Conservation (phyloP, 2,113 vertebrate genomes). For the Xiphophorus hellerii region DNA sequence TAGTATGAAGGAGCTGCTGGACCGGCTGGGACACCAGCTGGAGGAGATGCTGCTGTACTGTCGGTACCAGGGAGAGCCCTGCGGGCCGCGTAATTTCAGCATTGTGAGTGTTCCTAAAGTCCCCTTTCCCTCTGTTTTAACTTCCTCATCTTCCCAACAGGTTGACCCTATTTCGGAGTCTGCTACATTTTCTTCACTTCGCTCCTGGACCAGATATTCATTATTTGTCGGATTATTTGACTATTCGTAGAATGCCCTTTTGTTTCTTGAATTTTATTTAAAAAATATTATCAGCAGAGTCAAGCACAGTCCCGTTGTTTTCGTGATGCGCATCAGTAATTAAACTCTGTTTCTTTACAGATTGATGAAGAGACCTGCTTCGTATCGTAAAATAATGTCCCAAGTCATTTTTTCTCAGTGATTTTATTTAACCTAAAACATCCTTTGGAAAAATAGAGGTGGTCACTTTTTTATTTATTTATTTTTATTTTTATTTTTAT, state of each 20-base stretch:
- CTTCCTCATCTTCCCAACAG: constrained; percentile 27
- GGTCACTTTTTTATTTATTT: no score
- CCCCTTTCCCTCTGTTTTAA: background rate
- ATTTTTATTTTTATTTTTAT: no score
- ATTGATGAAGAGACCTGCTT: background rate
- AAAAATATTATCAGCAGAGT: constrained; percentile 2
- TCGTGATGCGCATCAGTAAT: constrained; percentile 9
- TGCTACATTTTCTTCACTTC: background rate
- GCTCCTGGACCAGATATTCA: background rate
- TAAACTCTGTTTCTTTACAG: background rate
- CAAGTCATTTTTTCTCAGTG: no score
- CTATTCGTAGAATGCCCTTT: constrained; percentile 2
- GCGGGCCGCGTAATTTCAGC: constrained; percentile 85
- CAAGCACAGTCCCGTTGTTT: constrained; percentile 26
- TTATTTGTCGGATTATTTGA: constrained; percentile 6
- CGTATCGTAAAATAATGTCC: background rate
- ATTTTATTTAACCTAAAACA: no score
- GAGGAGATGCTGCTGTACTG: constrained; percentile 87
- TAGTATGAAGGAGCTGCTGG: constrained; percentile 79
- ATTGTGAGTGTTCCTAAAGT: constrained; percentile 79
- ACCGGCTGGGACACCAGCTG: constrained; percentile 84
- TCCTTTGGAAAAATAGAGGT: no score
- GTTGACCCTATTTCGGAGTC: constrained; percentile 25
- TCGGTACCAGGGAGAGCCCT: constrained; percentile 82
- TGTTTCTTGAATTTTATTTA: constrained; percentile 26